phyloP scores from a whole-genome alignment of 2,113 vertebrate species.

The Sialia sialis region DNA sequence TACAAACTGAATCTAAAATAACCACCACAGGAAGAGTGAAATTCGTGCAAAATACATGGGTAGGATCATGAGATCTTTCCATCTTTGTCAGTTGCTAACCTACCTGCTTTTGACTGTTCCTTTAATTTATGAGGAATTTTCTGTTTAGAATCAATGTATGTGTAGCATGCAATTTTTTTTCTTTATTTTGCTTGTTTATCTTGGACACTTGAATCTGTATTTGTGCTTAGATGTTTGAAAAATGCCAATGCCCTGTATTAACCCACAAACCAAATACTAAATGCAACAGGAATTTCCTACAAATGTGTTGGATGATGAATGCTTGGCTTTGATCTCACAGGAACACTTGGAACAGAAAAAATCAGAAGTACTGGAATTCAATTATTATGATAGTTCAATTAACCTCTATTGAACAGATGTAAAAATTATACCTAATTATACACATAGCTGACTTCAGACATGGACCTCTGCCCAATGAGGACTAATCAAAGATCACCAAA shows the following conservation, averaged over 20 bases:
- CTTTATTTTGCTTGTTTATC: background rate
- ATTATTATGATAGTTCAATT: slow-evolving; percentile 63
- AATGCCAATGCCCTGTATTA: background rate
- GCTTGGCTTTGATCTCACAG: slow-evolving; percentile 25
- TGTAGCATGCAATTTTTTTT: background rate
- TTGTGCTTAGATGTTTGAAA: background rate
- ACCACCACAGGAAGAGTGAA: background rate
- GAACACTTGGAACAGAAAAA: slow-evolving; percentile 29
- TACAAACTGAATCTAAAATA: background rate
- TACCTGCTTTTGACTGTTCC: background rate
- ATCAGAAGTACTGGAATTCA: slow-evolving; percentile 31
- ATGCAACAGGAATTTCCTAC: slow-evolving; percentile 9
- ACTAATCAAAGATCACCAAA: slow-evolving; percentile 51
- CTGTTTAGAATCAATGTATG: background rate
- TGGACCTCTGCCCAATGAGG: slow-evolving; percentile 31
- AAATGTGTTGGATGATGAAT: background rate
- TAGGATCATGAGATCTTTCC: background rate
- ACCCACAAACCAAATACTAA: background rate
- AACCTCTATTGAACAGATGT: slow-evolving; percentile 50
- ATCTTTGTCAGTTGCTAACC: background rate
- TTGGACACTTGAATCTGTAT: background rate
- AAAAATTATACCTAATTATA: slow-evolving; percentile 60
- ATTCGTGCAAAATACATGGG: background rate
- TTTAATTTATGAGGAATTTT: background rate
- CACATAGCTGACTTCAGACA: slow-evolving; percentile 49